A percentile compares a stretch with the other conserved stretches of the same genome.
phyloP scores from a whole-genome alignment of 2,113 vertebrate species.

The Camelus bactrianus region DNA sequence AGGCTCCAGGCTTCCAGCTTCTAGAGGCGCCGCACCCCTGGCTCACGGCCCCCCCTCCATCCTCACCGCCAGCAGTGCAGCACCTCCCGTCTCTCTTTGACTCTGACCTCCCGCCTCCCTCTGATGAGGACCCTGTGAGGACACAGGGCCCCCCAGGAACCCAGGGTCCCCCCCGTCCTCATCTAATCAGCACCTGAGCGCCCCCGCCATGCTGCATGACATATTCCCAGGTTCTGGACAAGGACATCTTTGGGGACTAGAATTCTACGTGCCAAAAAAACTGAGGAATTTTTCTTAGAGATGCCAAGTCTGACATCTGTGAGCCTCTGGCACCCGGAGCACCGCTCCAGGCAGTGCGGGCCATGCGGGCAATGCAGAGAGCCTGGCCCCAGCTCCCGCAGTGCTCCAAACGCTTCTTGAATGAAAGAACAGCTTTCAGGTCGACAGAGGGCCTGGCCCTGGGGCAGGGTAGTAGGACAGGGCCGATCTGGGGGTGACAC shows the following conservation, averaged over 20 bases:
- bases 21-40: neutral
- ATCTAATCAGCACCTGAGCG: too few species aligned
- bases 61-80: neutral
- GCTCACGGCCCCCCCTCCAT: neutral
- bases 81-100: neutral
- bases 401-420: accelerated
- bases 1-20: neutral
- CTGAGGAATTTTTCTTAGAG: neutral
- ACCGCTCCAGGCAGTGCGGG: neutral
- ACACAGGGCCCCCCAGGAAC: neutral
- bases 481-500: neutral
- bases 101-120: neutral
- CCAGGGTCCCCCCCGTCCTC: neutral
- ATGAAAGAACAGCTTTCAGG: too few species aligned
- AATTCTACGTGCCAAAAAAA: neutral
- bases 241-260: neutral
- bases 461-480: neutral
- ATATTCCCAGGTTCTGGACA: neutral
- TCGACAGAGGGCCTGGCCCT: neutral
- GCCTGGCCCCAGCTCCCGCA: neutral
- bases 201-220: neutral
- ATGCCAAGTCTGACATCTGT: neutral
- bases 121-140: neutral
- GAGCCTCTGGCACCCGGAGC: neutral
- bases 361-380: neutral